Evolutionary conservation across 2,888 invertebrate genomes (phyloP).

Genomic region (Periphyllus acericola): DNA sequence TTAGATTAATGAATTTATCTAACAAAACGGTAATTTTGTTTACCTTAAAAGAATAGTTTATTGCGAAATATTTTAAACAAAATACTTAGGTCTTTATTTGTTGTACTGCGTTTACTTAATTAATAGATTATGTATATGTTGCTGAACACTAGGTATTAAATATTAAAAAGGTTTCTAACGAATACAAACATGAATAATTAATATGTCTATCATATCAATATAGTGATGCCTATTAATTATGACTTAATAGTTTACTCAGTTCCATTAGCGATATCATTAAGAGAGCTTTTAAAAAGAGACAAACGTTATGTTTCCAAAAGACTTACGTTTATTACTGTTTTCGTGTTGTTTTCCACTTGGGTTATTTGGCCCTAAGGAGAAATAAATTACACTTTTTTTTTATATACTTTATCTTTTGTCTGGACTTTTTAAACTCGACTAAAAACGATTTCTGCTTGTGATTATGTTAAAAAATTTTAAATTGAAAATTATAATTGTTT

Average conservation of each 20-base stretch:
- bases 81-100: background rate
- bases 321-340: constrained; percentile 60
- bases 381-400: constrained; percentile 55
- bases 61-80: too few species aligned
- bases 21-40: too few species aligned
- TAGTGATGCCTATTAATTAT: constrained; percentile 15
- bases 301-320: constrained; percentile 48
- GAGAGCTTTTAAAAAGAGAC: constrained; percentile 41
- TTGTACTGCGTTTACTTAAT: background rate
- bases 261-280: constrained; percentile 47
- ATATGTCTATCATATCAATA: background rate
- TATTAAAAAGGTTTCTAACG: too few species aligned
- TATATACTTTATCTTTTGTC: constrained; percentile 11
- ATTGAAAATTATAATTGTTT: background rate
- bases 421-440: constrained; percentile 6
- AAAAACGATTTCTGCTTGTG: constrained; percentile 9
- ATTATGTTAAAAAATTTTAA: constrained; percentile 17
- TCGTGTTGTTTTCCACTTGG: constrained; percentile 45
- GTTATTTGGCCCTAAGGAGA: constrained; percentile 51
- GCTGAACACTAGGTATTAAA: too few species aligned
- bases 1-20: background rate
- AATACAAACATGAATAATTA: background rate
- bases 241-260: background rate
- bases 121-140: background rate
- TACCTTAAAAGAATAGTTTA: background rate